phyloP scores from a whole-genome alignment of 2,888 invertebrate species.

The Pheosia gnoma region DNA sequence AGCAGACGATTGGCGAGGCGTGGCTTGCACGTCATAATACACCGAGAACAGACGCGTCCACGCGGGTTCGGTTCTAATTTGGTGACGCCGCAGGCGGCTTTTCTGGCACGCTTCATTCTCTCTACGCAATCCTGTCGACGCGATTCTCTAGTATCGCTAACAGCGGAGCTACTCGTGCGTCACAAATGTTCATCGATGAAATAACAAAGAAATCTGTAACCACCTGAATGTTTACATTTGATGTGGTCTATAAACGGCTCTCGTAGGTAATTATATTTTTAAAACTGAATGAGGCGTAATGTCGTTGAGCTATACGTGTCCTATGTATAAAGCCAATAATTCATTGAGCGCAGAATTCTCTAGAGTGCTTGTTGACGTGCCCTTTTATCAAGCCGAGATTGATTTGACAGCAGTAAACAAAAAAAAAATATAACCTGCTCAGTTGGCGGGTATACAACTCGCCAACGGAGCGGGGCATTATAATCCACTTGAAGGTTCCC shows the following conservation, averaged over 20 bases:
- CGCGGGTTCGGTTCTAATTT: constrained; percentile 74
- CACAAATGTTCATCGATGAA: constrained; percentile 35
- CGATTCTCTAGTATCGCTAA: constrained; percentile 32
- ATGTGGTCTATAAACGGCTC: neutral
- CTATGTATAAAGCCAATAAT: neutral
- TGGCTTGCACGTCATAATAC: constrained; percentile 71
- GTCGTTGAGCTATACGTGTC: too few species aligned
- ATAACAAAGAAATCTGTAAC: constrained; percentile 41
- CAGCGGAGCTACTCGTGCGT: constrained; percentile 42
- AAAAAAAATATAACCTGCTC: constrained; percentile 33
- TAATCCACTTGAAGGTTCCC: constrained; percentile 31
- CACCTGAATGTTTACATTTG: constrained; percentile 26
- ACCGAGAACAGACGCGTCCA: constrained; percentile 48
- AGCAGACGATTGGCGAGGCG: constrained; percentile 59
- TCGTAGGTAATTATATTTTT: neutral
- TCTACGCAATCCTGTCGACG: constrained; percentile 58
- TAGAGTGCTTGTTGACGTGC: constrained; percentile 34
- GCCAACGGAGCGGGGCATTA: constrained; percentile 14
- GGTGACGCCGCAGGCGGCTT: constrained; percentile 65
- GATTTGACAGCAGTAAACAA: constrained; percentile 44
- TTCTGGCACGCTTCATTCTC: constrained; percentile 39
- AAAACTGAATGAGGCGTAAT: too few species aligned
- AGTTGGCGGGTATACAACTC: constrained; percentile 12
- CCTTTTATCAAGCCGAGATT: constrained; percentile 47
- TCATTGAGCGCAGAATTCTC: constrained; percentile 12